A percentile compares a stretch with the other conserved stretches of the same genome.
Conservation (phyloP, 2,797 vertebrate genomes). For the Amblyraja radiata region DNA sequence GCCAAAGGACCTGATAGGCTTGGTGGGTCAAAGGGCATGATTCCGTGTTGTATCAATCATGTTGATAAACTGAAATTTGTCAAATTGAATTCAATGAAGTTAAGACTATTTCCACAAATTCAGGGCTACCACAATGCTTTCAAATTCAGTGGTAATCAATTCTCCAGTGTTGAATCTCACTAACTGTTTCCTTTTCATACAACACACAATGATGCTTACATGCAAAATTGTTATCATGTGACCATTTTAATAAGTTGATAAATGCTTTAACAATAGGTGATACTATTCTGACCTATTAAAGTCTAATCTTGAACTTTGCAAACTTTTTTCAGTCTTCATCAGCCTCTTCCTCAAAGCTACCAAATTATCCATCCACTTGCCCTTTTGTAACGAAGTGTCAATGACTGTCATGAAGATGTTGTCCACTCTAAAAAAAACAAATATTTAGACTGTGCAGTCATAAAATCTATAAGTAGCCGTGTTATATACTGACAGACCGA, state of each 20-base stretch:
- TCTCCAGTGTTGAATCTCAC: neutral
- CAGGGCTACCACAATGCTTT: neutral
- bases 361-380: slow-evolving; percentile 56
- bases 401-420: neutral
- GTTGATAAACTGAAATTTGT: neutral
- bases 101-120: neutral
- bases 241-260: neutral
- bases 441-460: neutral
- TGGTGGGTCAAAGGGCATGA: too few relatives aligned
- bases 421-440: neutral
- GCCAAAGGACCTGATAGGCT: too few relatives aligned
- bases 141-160: neutral
- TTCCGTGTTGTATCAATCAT: neutral
- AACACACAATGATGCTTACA: neutral
- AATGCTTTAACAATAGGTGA: neutral
- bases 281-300: slow-evolving; percentile 52
- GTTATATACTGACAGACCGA: neutral
- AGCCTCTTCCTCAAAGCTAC: slow-evolving; percentile 57
- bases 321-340: slow-evolving; percentile 58
- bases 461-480: neutral
- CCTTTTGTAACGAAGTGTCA: slow-evolving; percentile 40
- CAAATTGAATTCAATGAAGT: neutral
- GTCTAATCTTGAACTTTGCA: slow-evolving; percentile 58
- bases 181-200: neutral
- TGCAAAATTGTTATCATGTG: neutral